phyloP scores from a whole-genome alignment of 1,140 invertebrate genomes.

The Solen grandis region DNA sequence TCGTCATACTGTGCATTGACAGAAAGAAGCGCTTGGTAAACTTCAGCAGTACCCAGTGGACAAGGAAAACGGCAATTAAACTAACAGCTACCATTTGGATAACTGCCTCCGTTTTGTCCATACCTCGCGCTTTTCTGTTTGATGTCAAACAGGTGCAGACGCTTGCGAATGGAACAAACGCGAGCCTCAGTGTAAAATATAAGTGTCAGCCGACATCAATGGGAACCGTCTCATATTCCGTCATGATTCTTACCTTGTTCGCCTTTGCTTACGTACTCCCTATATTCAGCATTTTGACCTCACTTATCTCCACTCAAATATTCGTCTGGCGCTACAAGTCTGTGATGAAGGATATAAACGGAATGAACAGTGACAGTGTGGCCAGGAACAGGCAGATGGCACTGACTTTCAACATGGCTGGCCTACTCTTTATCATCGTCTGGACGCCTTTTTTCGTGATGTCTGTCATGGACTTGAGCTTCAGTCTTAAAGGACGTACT shows the following conservation, averaged over 20 bases:
- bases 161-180: conserved; percentile 1
- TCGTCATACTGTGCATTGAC: neutral
- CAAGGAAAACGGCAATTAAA: neutral
- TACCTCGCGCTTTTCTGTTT: neutral
- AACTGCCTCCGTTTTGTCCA: neutral
- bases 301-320: neutral
- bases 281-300: neutral
- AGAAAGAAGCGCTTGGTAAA: neutral
- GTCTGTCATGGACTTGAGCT: neutral
- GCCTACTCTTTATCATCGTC: neutral
- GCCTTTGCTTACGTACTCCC: neutral
- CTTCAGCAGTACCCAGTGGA: neutral
- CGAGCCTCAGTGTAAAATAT: neutral
- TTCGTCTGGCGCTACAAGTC: neutral
- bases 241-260: neutral
- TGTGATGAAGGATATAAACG: neutral
- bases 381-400: conserved; percentile 3
- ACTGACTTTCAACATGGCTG: conserved; percentile 12
- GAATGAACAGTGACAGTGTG: neutral
- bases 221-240: neutral
- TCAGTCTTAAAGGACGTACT: neutral
- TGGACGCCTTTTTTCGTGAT: conserved; percentile 23
- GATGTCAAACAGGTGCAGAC: neutral
- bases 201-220: neutral
- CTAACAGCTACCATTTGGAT: neutral